Evolutionary conservation across 2,888 invertebrate species (phyloP), one percentile per base, ranked within the genome.

Genomic region (Conistra vaccinii): DNA sequence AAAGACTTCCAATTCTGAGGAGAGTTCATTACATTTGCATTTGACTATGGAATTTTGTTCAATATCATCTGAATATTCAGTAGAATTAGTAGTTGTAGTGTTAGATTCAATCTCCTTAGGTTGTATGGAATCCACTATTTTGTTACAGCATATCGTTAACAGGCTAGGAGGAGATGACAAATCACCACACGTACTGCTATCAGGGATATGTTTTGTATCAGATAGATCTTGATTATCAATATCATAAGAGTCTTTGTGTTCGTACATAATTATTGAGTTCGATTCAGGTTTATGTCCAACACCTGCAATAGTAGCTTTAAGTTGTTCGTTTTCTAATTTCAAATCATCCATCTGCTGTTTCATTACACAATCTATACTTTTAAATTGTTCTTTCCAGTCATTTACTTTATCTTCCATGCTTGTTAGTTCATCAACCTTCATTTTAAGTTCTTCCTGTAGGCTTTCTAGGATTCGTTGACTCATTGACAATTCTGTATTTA

Each of bases 71-170:
- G 83, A 78, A 61, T 87, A 76, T 65, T 84, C 84, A 72, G 82
- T 84, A 14, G 89, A 90, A 80, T 79, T 88, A 29, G 88, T 78
- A 68, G 85, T 76, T 3, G 81, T 89, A 62, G 90, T 88, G 58
- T 86, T 86, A 20, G 79, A 84, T 23, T 90, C 89, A 57, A 73
- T 87, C 61, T 92, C 91, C 53, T 87, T 90, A 3, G 87, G 88
- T 61, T 93, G 89, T 69, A 95, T 89, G 51, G 76, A 74, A 57
- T 94, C 91, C 62, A 92, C 81, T 68, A 95, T 91, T 89, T 83
- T 94, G 75, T 93, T 92, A 80, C 92, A 94, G 80, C 94, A 94
- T 76, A 95, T 92, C 42, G 92, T 94, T 51, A 93, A 77, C n/a
- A 96, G 89, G 85, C 94, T 95, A 57, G 90, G 92, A 23, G 95